Evolutionary conservation across 2,888 invertebrate genomes (phyloP), one percentile per base, ranked within the genome.

Genomic region (Gastrophysa polygoni): DNA sequence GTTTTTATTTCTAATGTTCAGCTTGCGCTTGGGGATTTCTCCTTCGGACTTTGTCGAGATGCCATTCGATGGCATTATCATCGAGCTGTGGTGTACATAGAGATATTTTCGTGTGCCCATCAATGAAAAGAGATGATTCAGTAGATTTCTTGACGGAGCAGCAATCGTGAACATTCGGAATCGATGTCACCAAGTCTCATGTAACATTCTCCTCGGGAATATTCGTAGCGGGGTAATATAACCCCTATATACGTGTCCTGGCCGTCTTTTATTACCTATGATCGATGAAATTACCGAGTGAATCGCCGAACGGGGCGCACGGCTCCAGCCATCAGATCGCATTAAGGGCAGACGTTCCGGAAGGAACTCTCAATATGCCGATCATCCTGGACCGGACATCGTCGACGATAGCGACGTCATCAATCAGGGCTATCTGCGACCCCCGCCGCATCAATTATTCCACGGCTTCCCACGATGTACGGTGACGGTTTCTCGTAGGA

Each of bases 331-430:
- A 76, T 78, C 75, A 76, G 73, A 73, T 72, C 73, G 74, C 73
- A 73, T 74, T 74, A 73, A 71, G 73, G 72, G 73, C 75, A 73
- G 75, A 71, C 74, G 75, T 71, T 70, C 74, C 75, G 80, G 79
- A 80, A 80, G 80, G 79, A 80, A 80, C 78, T 78, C 77, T 77
- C 80, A 80, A 80, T 80, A 80, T 80, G 80, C 77, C 77, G 77
- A 76, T 78, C 78, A 78, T 78, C 78, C 74, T 75, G 75, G 68
- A 77, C 77, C 78, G 78, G 78, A 79, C 78, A 74, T 74, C 74
- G 69, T 64, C 73, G 67, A 68, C 78, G 78, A 80, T 79, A 77
- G 79, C 75, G 71, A 71, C 74, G 76, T 77, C 80, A 81, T 81
- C 80, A 81, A 81, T 81, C 80, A 81, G 78, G 75, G 76, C 75